These are phyloP conservation scores for Danio choprae DNA, from an alignment of 2,797 vertebrate species.

Conservation along the genomic window DNA sequence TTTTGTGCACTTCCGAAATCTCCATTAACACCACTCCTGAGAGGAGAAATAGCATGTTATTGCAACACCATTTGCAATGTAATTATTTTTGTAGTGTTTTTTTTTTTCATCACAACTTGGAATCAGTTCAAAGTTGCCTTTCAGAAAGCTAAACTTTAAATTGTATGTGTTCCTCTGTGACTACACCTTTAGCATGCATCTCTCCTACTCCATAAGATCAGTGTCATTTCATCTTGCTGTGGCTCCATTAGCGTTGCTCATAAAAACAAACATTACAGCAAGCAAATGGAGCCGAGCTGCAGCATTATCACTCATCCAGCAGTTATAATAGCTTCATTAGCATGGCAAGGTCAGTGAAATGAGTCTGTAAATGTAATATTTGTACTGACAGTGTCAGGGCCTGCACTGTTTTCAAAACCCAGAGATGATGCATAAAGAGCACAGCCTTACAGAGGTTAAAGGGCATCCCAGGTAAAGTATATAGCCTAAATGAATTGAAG, in stretches of 20 bases:
- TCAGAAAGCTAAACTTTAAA: background rate
- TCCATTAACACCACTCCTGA: slow-evolving; percentile 92
- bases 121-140: slow-evolving; percentile 5
- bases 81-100: background rate
- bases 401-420: slow-evolving; percentile 69
- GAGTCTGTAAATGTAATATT: slow-evolving; percentile 80
- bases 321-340: slow-evolving; percentile 75
- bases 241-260: slow-evolving; percentile 38
- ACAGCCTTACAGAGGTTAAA: slow-evolving; percentile 23
- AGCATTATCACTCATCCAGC: slow-evolving; percentile 48
- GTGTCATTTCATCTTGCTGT: slow-evolving; percentile 16
- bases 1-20: slow-evolving; percentile 90
- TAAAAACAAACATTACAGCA: slow-evolving; percentile 25
- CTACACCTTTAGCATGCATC: background rate
- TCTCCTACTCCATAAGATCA: background rate
- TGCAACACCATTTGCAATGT: background rate
- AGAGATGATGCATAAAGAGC: slow-evolving; percentile 16
- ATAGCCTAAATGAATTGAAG: background rate
- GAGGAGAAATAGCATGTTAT: slow-evolving; percentile 57
- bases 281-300: slow-evolving; percentile 40
- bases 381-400: slow-evolving; percentile 64
- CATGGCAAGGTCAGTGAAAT: slow-evolving; percentile 82
- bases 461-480: background rate
- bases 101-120: background rate
- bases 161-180: background rate